Percentiles rank a stretch among this genome's conserved stretches.
Evolutionary conservation across 2,797 vertebrate species (phyloP).

Genomic region (Hippoglossus hippoglossus): DNA sequence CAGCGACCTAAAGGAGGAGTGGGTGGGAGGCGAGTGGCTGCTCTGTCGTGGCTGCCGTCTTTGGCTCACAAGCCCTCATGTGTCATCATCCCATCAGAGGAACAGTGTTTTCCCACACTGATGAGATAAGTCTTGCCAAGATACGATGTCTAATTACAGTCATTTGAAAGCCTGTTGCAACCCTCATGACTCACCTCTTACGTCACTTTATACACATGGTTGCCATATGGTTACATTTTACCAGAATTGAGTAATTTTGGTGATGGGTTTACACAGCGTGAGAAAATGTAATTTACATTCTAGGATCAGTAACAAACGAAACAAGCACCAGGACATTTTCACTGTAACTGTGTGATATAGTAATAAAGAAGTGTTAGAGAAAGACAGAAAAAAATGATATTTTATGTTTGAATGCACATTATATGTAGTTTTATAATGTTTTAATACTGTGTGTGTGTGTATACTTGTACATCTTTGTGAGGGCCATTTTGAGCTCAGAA

Average conservation of each 20-base stretch:
- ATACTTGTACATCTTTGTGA: too few species aligned
- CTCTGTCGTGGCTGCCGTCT: conserved; percentile 30
- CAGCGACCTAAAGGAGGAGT: conserved; percentile 17
- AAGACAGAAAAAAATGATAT: neutral
- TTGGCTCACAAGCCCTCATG: conserved; percentile 39
- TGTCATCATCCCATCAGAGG: conserved; percentile 48
- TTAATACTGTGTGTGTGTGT: neutral
- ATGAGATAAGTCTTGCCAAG: conserved; percentile 16
- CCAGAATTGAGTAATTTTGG: conserved; percentile 6
- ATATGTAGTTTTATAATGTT: neutral
- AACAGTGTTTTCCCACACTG: conserved; percentile 3
- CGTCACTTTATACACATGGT: conserved; percentile 1
- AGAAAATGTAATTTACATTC: conserved; percentile 2
- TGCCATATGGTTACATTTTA: neutral
- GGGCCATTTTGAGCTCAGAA: too few species aligned
- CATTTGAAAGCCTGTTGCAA: conserved; percentile 8
- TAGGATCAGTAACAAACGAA: neutral
- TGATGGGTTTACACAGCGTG: neutral
- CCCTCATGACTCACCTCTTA: neutral
- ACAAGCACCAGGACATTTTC: too few species aligned
- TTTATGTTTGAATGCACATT: neutral
- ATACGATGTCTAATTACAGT: neutral
- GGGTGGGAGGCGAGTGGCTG: conserved; percentile 32
- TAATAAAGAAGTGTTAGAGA: neutral
- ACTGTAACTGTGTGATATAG: neutral